These are phyloP conservation scores for Adelognathus sp. DNA, from an alignment of 2,888 invertebrate genomes.

Conservation along the genomic window DNA sequence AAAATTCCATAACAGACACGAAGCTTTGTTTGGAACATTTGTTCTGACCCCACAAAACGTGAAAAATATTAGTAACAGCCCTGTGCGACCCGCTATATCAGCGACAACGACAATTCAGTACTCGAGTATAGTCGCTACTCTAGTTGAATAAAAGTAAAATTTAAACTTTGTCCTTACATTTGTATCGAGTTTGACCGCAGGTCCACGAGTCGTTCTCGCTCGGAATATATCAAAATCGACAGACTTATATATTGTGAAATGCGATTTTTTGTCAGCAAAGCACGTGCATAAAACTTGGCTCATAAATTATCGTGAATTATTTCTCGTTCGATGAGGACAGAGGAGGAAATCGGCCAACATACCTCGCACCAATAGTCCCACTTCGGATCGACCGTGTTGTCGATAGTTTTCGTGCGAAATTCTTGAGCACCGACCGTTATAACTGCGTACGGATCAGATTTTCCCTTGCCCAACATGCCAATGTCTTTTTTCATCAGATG, in stretches of 20 bases:
- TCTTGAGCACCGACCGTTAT: conserved; percentile 96
- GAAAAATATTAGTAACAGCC: neutral
- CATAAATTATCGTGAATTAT: neutral
- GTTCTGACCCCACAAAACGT: neutral
- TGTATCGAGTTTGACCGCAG: neutral
- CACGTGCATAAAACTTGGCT: conserved; percentile 69
- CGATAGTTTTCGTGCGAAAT: conserved; percentile 96
- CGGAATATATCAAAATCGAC: conserved; percentile 22
- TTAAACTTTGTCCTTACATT: conserved; percentile 35
- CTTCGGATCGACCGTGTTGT: conserved; percentile 96
- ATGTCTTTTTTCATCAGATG: conserved; percentile 98
- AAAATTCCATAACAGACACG: neutral
- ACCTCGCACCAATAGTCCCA: conserved; percentile 99
- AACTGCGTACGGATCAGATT: conserved; percentile 98
- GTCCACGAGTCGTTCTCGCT: conserved; percentile 25
- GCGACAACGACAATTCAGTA: neutral
- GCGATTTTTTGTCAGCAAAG: conserved; percentile 67
- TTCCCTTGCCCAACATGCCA: conserved; percentile 95
- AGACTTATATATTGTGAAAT: conserved; percentile 40
- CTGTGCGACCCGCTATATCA: neutral
- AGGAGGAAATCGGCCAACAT: conserved; percentile 70
- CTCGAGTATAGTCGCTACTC: neutral
- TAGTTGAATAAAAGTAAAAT: neutral
- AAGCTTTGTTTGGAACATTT: neutral
- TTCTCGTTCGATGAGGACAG: neutral